Evolutionary conservation across 2,888 invertebrate species (phyloP).

Genomic region (Rhagium mordax): DNA sequence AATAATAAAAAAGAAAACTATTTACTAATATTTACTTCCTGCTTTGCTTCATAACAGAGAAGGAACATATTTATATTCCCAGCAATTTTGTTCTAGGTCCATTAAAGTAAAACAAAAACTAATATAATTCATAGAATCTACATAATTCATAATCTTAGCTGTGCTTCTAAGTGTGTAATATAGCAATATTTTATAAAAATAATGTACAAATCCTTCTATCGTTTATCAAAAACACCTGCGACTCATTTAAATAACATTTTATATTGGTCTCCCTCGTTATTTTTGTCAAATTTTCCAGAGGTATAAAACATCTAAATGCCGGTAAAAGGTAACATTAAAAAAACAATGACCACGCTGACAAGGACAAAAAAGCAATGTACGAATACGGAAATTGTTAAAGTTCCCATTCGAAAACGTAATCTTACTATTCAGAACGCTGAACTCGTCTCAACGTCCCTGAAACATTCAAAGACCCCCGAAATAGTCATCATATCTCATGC

Average conservation of each 20-base stretch:
- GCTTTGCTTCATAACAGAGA: too few species aligned
- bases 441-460: constrained; percentile 54
- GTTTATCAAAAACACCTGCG: not conserved
- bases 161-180: too few species aligned
- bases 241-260: not conserved
- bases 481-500: constrained; percentile 31
- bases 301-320: constrained; percentile 10
- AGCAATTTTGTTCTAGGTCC: too few species aligned
- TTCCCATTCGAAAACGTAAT: constrained; percentile 50
- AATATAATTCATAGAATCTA: too few species aligned
- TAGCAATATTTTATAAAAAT: not conserved
- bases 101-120: too few species aligned
- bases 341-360: constrained; percentile 37
- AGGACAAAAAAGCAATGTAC: constrained; percentile 49
- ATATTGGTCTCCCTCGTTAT: not conserved
- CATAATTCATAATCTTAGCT: not conserved
- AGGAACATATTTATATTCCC: too few species aligned
- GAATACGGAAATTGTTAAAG: constrained; percentile 52
- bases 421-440: constrained; percentile 55
- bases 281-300: not conserved
- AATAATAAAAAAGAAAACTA: too few species aligned
- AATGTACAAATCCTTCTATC: not conserved
- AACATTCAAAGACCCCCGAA: constrained; percentile 54
- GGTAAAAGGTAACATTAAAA: constrained; percentile 32
- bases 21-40: too few species aligned